Evolutionary conservation across 2,113 vertebrate genomes (phyloP), one percentile per base, ranked within the genome.

Genomic region (Corythoichthys intestinalis): DNA sequence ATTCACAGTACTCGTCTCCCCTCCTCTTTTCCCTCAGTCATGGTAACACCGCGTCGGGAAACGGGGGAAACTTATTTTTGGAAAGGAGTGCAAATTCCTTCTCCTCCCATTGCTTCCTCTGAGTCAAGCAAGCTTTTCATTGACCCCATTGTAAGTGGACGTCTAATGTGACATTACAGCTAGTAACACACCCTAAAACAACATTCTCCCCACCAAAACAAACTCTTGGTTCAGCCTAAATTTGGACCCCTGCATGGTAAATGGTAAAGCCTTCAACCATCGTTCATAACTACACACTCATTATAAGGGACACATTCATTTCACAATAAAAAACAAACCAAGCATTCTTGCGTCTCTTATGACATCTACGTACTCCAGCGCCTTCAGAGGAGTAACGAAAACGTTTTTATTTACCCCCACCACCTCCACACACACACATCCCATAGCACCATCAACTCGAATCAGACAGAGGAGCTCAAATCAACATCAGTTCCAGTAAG

Each of bases 41-140:
- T 84, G 83, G 89, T 85, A 88, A 90, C 87, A 88, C 84, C 84
- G 88, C 73, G 75, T 84, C 88, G 56, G 87, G 85, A 91, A 88
- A 86, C 83, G 80, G 81, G 83, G 82, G 84, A 87, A 88, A 90
- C 85, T 85, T 90, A 87, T 91, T 89, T 91, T 88, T 86, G 86
- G 87, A 87, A 89, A 86, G 80, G 84, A 91, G 86, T 48, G 81
- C 82, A 80, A 88, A 91, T 91, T 89, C 88, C 82, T 91, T 81
- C 86, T 86, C 89, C 89, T 89, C 87, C 89, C 85, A 85, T 88
- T 81, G 84, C 88, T 90, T 89, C 89, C 87, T 91, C 80, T 81
- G 79, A 83, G 86, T 88, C 79, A 85, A 91, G 88, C 79, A 86
- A 87, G 87, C 85, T 91, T 90, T 89, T 89, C 84, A 87, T 88